Evolutionary conservation across 2,797 vertebrate genomes (phyloP).

Genomic region (Todus mexicanus): DNA sequence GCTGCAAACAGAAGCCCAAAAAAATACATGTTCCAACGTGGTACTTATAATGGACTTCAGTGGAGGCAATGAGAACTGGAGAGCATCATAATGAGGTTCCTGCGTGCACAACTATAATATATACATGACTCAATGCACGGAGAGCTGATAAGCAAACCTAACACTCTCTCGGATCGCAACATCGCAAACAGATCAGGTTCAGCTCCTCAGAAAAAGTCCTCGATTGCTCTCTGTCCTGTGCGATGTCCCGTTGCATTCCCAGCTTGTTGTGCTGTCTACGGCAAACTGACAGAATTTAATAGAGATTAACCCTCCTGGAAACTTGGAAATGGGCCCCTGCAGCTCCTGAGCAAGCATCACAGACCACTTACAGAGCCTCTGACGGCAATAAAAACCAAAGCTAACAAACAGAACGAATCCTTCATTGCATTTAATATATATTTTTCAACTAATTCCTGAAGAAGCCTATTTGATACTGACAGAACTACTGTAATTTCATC

Average conservation of each 20-base stretch:
- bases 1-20: conserved; percentile 69
- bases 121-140: neutral
- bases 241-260: neutral
- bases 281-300: neutral
- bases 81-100: conserved; percentile 27
- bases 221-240: neutral
- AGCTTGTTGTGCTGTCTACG: neutral
- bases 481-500: neutral
- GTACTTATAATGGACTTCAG: conserved; percentile 64
- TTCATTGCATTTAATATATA: neutral
- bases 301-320: neutral
- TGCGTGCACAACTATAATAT: neutral
- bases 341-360: neutral
- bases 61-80: neutral
- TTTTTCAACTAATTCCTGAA: neutral
- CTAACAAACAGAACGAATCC: neutral
- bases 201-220: neutral
- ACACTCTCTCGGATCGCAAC: neutral
- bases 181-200: neutral
- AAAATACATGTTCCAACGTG: conserved; percentile 54
- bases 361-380: neutral
- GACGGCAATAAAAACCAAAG: neutral
- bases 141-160: neutral
- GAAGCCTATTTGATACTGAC: neutral
- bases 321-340: neutral